phyloP scores from a whole-genome alignment of 2,888 invertebrate species.

The Lasioglossum malachurum region DNA sequence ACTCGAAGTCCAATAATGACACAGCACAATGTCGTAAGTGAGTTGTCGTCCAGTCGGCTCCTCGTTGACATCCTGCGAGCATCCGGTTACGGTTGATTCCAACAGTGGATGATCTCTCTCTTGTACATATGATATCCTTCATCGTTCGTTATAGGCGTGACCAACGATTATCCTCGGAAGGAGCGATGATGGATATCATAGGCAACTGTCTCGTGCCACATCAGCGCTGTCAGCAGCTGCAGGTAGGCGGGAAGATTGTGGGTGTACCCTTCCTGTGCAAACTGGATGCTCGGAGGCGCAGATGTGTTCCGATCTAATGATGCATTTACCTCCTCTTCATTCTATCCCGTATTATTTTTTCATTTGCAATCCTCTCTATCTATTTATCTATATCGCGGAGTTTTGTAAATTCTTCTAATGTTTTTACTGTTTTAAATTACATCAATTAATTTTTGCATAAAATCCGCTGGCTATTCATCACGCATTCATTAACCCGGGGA shows the following conservation, averaged over 20 bases:
- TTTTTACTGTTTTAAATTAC: too few species aligned
- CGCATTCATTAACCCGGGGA: too few species aligned
- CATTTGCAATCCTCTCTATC: conserved; percentile 7
- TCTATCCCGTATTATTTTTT: background rate
- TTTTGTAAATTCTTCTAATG: too few species aligned
- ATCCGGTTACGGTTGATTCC: conserved; percentile 14
- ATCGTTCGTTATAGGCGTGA: conserved; percentile 76
- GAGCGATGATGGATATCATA: conserved; percentile 81
- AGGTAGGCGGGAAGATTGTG: conserved; percentile 69
- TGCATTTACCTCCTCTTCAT: conserved; percentile 2
- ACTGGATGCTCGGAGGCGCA: conserved; percentile 34
- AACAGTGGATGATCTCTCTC: conserved; percentile 34
- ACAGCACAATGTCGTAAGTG: conserved; percentile 20
- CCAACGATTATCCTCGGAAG: conserved; percentile 78
- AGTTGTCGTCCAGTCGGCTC: conserved; percentile 36
- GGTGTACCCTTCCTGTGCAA: conserved; percentile 56
- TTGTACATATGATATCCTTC: conserved; percentile 47
- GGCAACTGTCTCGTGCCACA: conserved; percentile 79
- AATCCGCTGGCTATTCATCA: too few species aligned
- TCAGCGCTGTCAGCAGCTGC: conserved; percentile 79
- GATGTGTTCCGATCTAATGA: conserved; percentile 37
- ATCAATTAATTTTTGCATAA: too few species aligned
- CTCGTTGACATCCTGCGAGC: conserved; percentile 35
- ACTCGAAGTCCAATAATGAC: background rate
- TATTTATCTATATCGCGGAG: too few species aligned